Conservation (phyloP, 2,888 invertebrate genomes). For the Listrodromus nycthemerus region DNA sequence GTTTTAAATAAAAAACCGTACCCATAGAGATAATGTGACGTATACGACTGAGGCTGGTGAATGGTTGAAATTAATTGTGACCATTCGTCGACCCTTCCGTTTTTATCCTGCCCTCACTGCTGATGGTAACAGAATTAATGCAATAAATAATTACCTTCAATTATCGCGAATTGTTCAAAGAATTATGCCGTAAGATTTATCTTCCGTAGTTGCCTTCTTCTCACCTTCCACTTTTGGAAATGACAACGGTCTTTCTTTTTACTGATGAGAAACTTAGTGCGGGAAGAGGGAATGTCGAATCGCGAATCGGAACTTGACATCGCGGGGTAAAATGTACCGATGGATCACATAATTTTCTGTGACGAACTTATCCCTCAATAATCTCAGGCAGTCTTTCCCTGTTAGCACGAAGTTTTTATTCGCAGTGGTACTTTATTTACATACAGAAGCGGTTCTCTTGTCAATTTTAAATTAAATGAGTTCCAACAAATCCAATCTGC, state of each 20-base stretch:
- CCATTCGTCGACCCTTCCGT: too few species aligned
- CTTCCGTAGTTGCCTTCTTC: not conserved
- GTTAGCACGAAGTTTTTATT: constrained; percentile 6
- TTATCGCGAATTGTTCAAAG: not conserved
- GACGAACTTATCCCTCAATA: constrained; percentile 19
- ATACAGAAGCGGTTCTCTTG: not conserved
- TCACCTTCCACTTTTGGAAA: not conserved
- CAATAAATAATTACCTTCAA: not conserved
- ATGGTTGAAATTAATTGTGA: too few species aligned
- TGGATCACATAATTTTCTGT: constrained; percentile 58
- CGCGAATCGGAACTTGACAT: constrained; percentile 52
- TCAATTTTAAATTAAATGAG: constrained; percentile 1
- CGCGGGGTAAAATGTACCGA: constrained; percentile 49
- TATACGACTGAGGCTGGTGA: not conserved
- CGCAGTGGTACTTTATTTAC: not conserved
- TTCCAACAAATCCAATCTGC: constrained; percentile 28
- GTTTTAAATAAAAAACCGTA: not conserved
- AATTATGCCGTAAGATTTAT: not conserved
- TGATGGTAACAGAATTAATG: not conserved
- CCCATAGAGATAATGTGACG: not conserved
- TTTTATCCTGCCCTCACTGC: too few species aligned
- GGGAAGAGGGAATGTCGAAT: not conserved
- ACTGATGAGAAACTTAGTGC: not conserved
- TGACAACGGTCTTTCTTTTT: not conserved
- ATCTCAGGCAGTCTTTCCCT: not conserved